Conservation (phyloP, 2,888 invertebrate species). For the Cataglyphis albicans region DNA sequence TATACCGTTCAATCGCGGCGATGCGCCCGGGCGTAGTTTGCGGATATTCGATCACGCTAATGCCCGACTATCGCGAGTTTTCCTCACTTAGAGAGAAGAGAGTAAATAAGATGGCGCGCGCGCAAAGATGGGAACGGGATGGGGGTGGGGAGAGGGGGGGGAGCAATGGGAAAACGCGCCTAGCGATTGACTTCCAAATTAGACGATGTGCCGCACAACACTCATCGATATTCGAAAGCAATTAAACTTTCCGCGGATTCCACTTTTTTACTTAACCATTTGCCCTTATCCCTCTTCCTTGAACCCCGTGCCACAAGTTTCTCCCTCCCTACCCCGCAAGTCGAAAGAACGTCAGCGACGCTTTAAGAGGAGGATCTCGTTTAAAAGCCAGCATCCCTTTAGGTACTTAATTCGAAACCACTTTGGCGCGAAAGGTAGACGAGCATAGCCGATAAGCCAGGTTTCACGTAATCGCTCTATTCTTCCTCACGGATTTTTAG, state of each 20-base stretch:
- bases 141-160: not conserved
- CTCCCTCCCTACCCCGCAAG: slow-evolving; percentile 19
- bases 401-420: slow-evolving; percentile 43
- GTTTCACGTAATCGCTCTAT: slow-evolving; percentile 36
- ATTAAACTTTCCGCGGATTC: slow-evolving; percentile 68
- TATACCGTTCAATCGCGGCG: slow-evolving; percentile 47
- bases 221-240: slow-evolving; percentile 74
- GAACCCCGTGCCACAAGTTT: slow-evolving; percentile 30
- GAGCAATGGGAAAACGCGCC: slow-evolving; percentile 41
- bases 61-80: slow-evolving; percentile 57
- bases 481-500: slow-evolving; percentile 31
- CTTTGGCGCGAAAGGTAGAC: slow-evolving; percentile 17
- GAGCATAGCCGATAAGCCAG: slow-evolving; percentile 36
- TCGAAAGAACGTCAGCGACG: slow-evolving; percentile 32
- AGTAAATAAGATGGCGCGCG: slow-evolving; percentile 65
- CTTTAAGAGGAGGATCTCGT: slow-evolving; percentile 45
- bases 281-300: slow-evolving; percentile 26
- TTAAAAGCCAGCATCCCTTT: slow-evolving; percentile 24
- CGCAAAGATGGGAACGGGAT: not conserved
- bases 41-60: slow-evolving; percentile 57
- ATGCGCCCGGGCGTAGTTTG: slow-evolving; percentile 38
- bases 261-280: slow-evolving; percentile 38
- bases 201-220: slow-evolving; percentile 53
- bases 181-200: slow-evolving; percentile 68
- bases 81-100: slow-evolving; percentile 30